Evolutionary conservation across 1,140 invertebrate species (phyloP).

Genomic region (Agrilus planipennis): DNA sequence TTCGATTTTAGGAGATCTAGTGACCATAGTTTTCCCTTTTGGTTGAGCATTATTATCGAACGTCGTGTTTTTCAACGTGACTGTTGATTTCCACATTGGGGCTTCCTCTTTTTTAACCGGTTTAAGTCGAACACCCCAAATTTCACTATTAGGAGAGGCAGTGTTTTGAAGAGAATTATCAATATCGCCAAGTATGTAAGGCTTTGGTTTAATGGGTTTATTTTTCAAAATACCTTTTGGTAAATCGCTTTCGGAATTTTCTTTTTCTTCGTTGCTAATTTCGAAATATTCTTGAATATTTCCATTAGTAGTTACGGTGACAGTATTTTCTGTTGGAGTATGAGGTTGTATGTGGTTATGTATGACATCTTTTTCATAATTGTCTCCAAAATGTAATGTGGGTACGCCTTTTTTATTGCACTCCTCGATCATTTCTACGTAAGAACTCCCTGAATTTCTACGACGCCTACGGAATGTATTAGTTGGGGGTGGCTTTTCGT

Average conservation of each 20-base stretch:
- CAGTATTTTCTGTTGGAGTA: conserved; percentile 7
- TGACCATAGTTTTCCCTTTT: background rate
- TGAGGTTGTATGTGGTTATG: conserved; percentile 16
- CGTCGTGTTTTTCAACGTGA: conserved; percentile 28
- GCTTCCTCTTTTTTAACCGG: conserved; percentile 25
- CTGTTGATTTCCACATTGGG: conserved; percentile 34
- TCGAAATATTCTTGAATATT: conserved; percentile 13
- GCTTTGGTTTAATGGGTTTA: conserved; percentile 54
- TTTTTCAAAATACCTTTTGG: conserved; percentile 59
- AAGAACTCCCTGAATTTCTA: conserved; percentile 28
- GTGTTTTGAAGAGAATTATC: conserved; percentile 24
- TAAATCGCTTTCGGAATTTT: conserved; percentile 34
- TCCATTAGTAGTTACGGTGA: conserved; percentile 26
- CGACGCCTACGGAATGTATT: conserved; percentile 60
- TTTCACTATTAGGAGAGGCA: conserved; percentile 22
- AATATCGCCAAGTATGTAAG: conserved; percentile 54
- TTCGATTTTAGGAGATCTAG: conserved; percentile 3
- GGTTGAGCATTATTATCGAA: conserved; percentile 9
- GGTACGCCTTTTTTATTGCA: conserved; percentile 32
- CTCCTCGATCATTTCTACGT: conserved; percentile 13
- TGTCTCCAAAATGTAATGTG: conserved; percentile 41
- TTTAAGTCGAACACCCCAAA: conserved; percentile 38
- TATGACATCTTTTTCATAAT: conserved; percentile 36
- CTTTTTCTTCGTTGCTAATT: conserved; percentile 33
- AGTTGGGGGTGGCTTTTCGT: conserved; percentile 69